Percentiles rank a stretch among this genome's conserved stretches.
These are phyloP conservation scores for Monopterus albus DNA, from an alignment of 2,113 vertebrate genomes.

Conservation along the genomic window DNA sequence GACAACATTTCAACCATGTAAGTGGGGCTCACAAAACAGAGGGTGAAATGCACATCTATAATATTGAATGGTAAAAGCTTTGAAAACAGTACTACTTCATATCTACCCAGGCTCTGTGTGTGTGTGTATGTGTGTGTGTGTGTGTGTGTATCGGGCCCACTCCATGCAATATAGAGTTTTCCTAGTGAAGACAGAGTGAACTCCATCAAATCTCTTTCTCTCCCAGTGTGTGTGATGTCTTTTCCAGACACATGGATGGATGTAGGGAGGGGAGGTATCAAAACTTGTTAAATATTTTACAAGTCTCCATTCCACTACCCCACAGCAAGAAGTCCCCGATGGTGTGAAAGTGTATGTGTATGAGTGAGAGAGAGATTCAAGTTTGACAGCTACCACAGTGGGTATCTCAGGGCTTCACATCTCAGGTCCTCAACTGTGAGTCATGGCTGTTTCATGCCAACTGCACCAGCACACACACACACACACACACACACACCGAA, in stretches of 20 bases:
- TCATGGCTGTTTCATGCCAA: constrained; percentile 50
- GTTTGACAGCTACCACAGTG: constrained; percentile 60
- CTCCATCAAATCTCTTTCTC: constrained; percentile 45
- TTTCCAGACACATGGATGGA: constrained; percentile 36
- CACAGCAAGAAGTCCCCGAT: constrained; percentile 47
- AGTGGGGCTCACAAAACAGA: constrained; percentile 26
- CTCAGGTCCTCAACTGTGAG: constrained; percentile 49
- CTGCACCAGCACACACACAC: constrained; percentile 34
- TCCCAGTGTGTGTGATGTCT: constrained; percentile 42
- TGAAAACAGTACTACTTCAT: not conserved
- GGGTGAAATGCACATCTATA: constrained; percentile 43
- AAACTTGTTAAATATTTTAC: constrained; percentile 70
- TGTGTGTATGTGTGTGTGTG: not conserved
- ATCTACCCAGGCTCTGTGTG: not conserved
- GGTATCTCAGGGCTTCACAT: constrained; percentile 47
- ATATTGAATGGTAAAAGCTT: constrained; percentile 37
- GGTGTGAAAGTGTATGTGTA: constrained; percentile 35
- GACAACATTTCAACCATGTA: constrained; percentile 39
- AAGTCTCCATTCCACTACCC: constrained; percentile 48
- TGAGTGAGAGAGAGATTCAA: constrained; percentile 33
- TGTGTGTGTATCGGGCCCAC: not conserved
- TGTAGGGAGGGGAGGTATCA: constrained; percentile 42
- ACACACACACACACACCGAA: constrained; percentile 28
- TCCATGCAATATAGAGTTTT: constrained; percentile 29
- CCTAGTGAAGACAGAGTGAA: constrained; percentile 26